Evolutionary conservation across 2,113 vertebrate species (phyloP).

Genomic region (Cynocephalus volans): DNA sequence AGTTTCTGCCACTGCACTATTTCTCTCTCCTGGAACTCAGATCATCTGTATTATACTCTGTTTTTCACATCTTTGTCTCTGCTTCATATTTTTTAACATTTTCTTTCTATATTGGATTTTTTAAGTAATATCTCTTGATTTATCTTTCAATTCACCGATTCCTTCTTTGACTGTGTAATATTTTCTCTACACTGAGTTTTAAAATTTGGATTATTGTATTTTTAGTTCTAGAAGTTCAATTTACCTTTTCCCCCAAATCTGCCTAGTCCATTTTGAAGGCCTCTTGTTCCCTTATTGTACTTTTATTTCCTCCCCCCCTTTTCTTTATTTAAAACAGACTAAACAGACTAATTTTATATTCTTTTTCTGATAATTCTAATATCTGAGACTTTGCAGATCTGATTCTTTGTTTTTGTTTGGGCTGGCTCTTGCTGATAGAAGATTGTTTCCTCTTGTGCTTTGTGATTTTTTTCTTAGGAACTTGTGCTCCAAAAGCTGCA

Average conservation of each 20-base stretch:
- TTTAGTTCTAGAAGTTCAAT: slow-evolving; percentile 15
- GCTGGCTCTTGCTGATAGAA: background rate
- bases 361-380: background rate
- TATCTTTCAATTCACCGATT: background rate
- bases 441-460: background rate
- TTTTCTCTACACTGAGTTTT: background rate
- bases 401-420: background rate
- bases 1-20: background rate
- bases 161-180: background rate
- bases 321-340: background rate
- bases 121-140: background rate
- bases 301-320: background rate
- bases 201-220: background rate
- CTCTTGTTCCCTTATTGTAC: background rate
- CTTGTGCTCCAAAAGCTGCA: background rate
- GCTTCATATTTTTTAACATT: background rate
- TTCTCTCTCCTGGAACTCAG: background rate
- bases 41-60: rapidly evolving
- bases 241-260: background rate
- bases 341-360: background rate
- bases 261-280: background rate
- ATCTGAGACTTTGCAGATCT: background rate
- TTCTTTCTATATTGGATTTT: background rate
- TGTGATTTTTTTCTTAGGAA: background rate
- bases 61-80: background rate